phyloP scores from a whole-genome alignment of 1,140 invertebrate species.

The Zophobas morio region DNA sequence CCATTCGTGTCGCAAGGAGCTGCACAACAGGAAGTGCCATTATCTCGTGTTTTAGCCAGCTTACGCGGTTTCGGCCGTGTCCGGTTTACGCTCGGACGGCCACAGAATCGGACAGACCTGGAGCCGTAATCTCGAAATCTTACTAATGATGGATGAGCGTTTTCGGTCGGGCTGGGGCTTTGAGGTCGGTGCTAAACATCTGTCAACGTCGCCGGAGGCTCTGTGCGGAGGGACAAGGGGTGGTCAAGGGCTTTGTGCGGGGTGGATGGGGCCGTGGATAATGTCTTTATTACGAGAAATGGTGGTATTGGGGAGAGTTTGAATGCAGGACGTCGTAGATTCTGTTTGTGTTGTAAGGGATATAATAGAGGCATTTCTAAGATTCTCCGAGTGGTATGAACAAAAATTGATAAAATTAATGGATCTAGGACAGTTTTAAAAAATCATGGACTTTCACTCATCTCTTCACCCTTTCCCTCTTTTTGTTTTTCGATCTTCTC shows the following conservation, averaged over 20 bases:
- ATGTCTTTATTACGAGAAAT: not conserved
- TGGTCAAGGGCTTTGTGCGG: no score
- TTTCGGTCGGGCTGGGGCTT: not conserved
- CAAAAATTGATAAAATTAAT: no score
- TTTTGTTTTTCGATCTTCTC: no score
- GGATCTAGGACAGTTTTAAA: no score
- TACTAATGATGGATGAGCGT: constrained; percentile 17
- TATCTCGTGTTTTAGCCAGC: not conserved
- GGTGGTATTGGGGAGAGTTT: no score
- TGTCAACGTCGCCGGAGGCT: constrained; percentile 16
- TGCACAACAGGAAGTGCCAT: constrained; percentile 27
- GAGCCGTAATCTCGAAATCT: constrained; percentile 11
- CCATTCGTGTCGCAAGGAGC: constrained; percentile 2
- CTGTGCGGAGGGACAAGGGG: not conserved
- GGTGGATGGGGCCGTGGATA: not conserved
- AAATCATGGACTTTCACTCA: no score
- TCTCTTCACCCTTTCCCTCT: no score
- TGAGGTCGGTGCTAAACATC: constrained; percentile 30
- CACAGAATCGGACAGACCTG: constrained; percentile 2
- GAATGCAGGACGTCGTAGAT: no score
- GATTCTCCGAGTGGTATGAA: no score
- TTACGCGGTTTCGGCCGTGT: constrained; percentile 2
- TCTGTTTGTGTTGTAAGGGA: no score
- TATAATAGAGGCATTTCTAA: no score
- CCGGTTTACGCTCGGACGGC: not conserved